phyloP scores from a whole-genome alignment of 2,113 vertebrate genomes.

The Plecturocebus donacophilus region DNA sequence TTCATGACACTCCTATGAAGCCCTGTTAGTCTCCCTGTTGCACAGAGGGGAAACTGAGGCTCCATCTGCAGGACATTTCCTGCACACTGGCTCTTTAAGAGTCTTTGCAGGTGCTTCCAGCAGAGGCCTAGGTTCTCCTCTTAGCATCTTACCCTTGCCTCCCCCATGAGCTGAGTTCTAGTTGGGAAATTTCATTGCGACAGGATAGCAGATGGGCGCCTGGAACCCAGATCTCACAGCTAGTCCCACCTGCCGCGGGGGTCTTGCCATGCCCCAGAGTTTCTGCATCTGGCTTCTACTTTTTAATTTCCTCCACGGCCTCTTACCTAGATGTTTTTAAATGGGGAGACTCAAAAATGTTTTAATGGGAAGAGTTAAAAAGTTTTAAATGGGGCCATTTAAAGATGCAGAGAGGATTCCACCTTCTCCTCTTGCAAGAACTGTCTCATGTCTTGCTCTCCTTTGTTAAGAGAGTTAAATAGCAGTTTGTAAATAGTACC shows the following conservation, averaged over 20 bases:
- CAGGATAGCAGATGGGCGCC: background rate
- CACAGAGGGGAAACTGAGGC: background rate
- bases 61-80: background rate
- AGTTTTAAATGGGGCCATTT: background rate
- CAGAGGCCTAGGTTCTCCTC: background rate
- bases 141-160: background rate
- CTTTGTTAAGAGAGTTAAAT: background rate
- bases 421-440: background rate
- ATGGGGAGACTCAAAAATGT: no score
- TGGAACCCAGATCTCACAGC: background rate
- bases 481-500: background rate
- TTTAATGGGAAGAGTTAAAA: no score
- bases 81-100: background rate
- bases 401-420: background rate
- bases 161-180: background rate
- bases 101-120: background rate
- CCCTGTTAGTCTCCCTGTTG: background rate
- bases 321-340: background rate
- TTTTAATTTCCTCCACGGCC: background rate
- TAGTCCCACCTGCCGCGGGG: background rate
- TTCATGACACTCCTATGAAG: background rate
- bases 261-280: background rate
- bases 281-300: background rate
- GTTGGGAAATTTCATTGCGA: background rate
- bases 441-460: no score